These are phyloP conservation scores for Dasypus novemcinctus DNA, from an alignment of 2,113 vertebrate species.

Conservation along the genomic window DNA sequence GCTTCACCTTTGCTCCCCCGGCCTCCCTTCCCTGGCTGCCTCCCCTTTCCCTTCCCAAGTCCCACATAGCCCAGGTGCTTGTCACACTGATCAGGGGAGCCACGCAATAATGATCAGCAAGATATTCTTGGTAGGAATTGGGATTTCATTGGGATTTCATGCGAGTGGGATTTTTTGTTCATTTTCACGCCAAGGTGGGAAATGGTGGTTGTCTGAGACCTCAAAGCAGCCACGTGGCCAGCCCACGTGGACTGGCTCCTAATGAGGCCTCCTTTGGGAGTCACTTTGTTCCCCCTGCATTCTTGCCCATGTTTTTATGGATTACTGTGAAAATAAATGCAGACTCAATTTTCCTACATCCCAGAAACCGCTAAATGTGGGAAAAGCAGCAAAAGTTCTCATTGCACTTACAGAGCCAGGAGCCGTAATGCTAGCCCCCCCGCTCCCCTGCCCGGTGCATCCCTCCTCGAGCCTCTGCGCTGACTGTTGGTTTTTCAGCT, in stretches of 20 bases:
- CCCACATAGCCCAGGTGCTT: accelerated
- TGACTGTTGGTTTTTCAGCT: accelerated
- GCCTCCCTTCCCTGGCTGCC: accelerated
- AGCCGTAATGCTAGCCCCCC: neutral
- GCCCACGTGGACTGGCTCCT: neutral
- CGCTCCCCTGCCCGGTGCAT: too few species aligned
- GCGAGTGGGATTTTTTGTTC: neutral
- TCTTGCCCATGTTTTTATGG: neutral
- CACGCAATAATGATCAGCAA: neutral
- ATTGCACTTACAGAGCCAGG: neutral
- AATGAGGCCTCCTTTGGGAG: accelerated
- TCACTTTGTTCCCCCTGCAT: neutral
- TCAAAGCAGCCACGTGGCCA: neutral
- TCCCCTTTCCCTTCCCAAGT: accelerated
- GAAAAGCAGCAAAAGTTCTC: neutral
- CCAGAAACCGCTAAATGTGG: neutral
- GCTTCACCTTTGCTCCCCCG: too few species aligned
- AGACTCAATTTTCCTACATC: neutral
- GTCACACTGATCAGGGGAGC: neutral
- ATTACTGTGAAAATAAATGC: neutral
- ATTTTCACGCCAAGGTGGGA: neutral
- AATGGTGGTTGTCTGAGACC: neutral
- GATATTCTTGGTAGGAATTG: neutral
- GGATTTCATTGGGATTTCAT: neutral
- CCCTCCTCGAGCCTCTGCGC: neutral